phyloP scores from a whole-genome alignment of 2,113 vertebrate genomes.

The Pangasianodon gigas region DNA sequence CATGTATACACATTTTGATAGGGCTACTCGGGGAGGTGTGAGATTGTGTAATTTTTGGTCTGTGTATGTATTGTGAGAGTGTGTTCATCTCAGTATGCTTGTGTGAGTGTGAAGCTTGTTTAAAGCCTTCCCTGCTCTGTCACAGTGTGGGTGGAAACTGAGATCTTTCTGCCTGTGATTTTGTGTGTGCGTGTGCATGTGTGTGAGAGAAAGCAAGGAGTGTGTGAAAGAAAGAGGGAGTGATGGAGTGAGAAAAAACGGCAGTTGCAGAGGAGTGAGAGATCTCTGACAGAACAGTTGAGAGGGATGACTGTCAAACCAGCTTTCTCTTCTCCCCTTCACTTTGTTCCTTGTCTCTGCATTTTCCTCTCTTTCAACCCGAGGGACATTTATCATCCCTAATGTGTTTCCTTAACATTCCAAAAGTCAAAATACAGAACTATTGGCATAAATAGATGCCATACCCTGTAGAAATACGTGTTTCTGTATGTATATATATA shows the following conservation, averaged over 20 bases:
- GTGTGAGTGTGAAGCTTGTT: constrained; percentile 43
- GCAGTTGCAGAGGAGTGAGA: constrained; percentile 51
- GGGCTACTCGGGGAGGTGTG: neutral
- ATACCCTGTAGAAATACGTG: neutral
- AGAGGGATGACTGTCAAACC: constrained; percentile 46
- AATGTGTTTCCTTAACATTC: neutral
- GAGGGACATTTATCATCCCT: neutral
- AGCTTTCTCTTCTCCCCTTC: neutral
- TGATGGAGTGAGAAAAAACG: constrained; percentile 46
- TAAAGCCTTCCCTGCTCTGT: constrained; percentile 47
- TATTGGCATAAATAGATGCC: neutral
- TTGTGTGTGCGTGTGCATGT: constrained; percentile 31
- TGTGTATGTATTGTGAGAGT: neutral
- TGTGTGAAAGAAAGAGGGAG: constrained; percentile 40
- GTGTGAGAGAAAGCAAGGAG: constrained; percentile 37
- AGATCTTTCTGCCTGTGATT: constrained; percentile 51
- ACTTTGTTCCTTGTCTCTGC: neutral
- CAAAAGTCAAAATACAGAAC: neutral
- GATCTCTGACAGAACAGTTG: constrained; percentile 47
- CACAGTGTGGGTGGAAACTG: constrained; percentile 54
- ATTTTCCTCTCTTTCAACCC: neutral
- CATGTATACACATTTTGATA: neutral
- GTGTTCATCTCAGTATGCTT: constrained; percentile 26
- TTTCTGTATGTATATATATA: neutral
- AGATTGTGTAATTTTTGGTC: constrained; percentile 4